phyloP scores from a whole-genome alignment of 2,888 invertebrate genomes.

The Seira sanloemensis region DNA sequence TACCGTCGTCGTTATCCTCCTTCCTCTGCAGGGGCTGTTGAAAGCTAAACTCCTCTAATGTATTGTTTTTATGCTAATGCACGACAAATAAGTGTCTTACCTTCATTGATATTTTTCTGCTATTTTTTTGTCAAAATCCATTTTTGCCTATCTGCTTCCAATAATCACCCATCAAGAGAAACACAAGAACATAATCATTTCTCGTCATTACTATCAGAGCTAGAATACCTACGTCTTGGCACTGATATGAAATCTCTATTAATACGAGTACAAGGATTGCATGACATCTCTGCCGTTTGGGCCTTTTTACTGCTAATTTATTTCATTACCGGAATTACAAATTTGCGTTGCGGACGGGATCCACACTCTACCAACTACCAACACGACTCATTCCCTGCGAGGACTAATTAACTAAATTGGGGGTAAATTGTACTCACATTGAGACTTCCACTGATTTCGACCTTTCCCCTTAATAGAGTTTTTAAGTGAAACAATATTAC shows the following conservation, averaged over 20 bases:
- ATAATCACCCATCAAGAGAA: conserved; percentile 36
- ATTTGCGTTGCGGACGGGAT: background rate
- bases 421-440: background rate
- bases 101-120: conserved; percentile 11
- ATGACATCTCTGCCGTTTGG: background rate
- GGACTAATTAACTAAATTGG: conserved; percentile 12
- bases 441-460: background rate
- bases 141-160: conserved; percentile 55
- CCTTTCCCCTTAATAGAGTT: background rate
- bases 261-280: background rate
- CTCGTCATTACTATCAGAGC: background rate
- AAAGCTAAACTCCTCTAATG: too few relatives aligned
- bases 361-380: too few relatives aligned
- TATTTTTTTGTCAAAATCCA: conserved; percentile 57
- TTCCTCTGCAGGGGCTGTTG: too few relatives aligned
- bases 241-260: background rate
- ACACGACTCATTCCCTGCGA: background rate
- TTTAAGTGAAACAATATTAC: background rate
- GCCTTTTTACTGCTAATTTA: conserved; percentile 2
- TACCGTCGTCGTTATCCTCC: too few relatives aligned
- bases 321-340: conserved; percentile 17
- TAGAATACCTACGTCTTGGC: background rate
- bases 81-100: background rate
- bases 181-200: background rate
- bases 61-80: background rate